A percentile compares a stretch with the other conserved stretches of the same genome.
Evolutionary conservation across 1,140 invertebrate species (phyloP).

Genomic region (Megalopta genalis): DNA sequence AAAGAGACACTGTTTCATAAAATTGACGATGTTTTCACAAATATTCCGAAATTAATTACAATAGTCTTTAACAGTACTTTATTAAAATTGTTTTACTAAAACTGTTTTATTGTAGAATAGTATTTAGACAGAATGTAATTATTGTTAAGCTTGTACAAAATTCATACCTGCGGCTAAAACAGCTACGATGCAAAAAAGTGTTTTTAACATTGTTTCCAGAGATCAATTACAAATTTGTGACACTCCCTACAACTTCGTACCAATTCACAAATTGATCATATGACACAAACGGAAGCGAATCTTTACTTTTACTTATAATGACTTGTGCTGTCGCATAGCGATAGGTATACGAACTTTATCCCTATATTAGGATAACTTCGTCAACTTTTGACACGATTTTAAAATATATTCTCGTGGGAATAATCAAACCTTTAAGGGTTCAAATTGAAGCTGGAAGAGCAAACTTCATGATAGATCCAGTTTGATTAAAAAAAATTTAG

Average conservation of each 20-base stretch:
- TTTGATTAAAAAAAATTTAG: no score
- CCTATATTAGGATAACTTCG: no score
- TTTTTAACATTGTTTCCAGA: conserved; percentile 38
- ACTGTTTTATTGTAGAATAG: not conserved
- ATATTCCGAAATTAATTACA: not conserved
- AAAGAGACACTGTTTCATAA: not conserved
- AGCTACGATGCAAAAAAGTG: conserved; percentile 34
- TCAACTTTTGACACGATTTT: no score
- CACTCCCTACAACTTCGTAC: conserved; percentile 48
- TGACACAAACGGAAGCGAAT: conserved; percentile 35
- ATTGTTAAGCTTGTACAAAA: not conserved
- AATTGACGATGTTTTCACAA: not conserved
- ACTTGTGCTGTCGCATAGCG: no score
- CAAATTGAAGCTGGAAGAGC: no score
- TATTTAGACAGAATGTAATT: not conserved
- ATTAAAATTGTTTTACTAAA: no score
- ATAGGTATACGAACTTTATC: no score
- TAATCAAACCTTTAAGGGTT: no score
- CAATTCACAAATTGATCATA: conserved; percentile 58
- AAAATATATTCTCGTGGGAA: no score
- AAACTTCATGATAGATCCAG: no score
- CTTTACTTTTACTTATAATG: not conserved
- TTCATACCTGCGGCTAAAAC: conserved; percentile 45
- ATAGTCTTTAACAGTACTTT: no score
- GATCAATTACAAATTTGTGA: conserved; percentile 31